Evolutionary conservation across 2,888 invertebrate genomes (phyloP).

Genomic region (Tetragonula carbonaria): DNA sequence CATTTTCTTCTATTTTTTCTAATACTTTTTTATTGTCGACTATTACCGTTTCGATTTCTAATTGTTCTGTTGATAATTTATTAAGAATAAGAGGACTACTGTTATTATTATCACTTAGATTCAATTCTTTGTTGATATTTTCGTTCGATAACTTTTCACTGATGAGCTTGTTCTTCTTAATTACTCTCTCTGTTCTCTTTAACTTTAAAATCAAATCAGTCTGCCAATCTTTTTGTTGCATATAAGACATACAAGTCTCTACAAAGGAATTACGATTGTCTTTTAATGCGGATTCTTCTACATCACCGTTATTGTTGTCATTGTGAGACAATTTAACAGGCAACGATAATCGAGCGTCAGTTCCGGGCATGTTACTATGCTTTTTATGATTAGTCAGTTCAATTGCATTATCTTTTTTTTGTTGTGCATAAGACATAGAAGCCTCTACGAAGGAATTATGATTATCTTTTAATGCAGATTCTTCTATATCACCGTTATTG

Average conservation of each 20-base stretch:
- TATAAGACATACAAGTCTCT: too few relatives aligned
- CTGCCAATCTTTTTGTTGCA: conserved; percentile 60
- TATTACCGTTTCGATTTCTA: conserved; percentile 51
- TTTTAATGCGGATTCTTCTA: conserved; percentile 68
- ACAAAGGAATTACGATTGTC: conserved; percentile 55
- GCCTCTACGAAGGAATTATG: conserved; percentile 37
- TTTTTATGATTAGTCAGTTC: conserved; percentile 45
- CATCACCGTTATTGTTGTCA: conserved; percentile 9
- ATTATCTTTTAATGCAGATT: conserved; percentile 68
- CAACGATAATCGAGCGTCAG: background rate
- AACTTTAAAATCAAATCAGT: conserved; percentile 55
- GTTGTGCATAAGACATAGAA: conserved; percentile 18
- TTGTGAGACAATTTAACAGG: background rate
- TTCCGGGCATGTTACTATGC: conserved; percentile 23
- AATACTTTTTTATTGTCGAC: conserved; percentile 51
- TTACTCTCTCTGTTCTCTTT: background rate
- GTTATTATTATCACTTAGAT: conserved; percentile 57
- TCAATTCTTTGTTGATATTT: conserved; percentile 29
- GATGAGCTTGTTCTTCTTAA: conserved; percentile 31
- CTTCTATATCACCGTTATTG: conserved; percentile 47
- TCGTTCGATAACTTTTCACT: conserved; percentile 40
- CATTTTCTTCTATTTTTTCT: conserved; percentile 30
- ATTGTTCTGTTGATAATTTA: conserved; percentile 44
- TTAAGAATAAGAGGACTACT: conserved; percentile 59
- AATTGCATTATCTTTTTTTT: conserved; percentile 46